phyloP scores from a whole-genome alignment of 2,797 vertebrate species.

The Fratercula arctica region DNA sequence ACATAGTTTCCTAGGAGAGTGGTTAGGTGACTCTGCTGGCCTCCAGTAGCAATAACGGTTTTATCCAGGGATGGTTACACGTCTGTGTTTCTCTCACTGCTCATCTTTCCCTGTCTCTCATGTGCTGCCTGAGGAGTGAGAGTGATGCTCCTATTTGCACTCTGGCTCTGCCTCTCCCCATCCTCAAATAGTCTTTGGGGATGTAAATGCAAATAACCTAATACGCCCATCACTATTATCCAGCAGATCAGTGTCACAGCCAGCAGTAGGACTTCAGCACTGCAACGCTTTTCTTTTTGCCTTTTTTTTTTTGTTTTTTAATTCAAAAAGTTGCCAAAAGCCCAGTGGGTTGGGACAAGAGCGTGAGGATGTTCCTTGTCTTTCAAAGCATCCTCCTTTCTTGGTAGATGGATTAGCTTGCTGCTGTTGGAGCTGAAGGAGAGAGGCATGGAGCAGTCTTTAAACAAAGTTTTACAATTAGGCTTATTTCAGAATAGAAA shows the following conservation, averaged over 20 bases:
- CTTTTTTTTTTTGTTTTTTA: neutral
- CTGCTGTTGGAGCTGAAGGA: neutral
- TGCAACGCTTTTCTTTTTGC: neutral
- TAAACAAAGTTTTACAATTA: neutral
- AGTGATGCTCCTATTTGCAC: neutral
- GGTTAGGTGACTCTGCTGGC: neutral
- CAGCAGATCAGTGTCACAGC: neutral
- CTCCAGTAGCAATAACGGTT: neutral
- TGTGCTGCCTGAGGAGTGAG: neutral
- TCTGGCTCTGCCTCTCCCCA: neutral
- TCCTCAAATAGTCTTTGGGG: neutral
- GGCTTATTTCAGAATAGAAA: neutral
- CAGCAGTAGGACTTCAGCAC: neutral
- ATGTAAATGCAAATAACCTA: neutral
- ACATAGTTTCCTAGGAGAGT: neutral
- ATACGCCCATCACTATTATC: neutral
- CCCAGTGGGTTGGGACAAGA: neutral
- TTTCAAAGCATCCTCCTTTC: rapidly evolving
- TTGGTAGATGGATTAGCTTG: neutral
- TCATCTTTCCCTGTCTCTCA: neutral
- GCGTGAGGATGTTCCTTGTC: neutral
- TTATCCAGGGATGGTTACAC: neutral
- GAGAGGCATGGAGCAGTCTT: neutral
- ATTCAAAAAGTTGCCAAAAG: neutral
- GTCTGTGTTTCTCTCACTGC: neutral